Evolutionary conservation across 2,888 invertebrate genomes (phyloP), one percentile per base, ranked within the genome.

Genomic region (Apamea epomidion): DNA sequence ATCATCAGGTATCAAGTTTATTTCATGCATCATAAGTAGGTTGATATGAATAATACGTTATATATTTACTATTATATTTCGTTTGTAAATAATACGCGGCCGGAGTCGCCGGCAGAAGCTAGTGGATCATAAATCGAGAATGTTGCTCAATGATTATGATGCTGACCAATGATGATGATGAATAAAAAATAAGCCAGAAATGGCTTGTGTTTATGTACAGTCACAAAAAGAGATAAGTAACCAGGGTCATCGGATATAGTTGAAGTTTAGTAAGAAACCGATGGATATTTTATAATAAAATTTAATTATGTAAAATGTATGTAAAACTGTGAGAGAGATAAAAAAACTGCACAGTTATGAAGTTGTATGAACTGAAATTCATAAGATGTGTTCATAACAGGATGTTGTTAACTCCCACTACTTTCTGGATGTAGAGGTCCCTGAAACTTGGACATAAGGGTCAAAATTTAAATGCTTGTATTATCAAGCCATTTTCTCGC

Each of bases 1-100:
- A 62, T 29, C 2, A 21, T 65, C 29, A 58, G 42, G 58, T 78
- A 58, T 69, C 54, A 48, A 37, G 62, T 80, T 80, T 54, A 21
- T 51, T 71, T 64, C 1, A 65, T 48, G 48, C 10, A 29, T 64
- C 25, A 48, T 32, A 62, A 42, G 32, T 78, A 67, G 14, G 32
- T 78, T 32, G 10, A 29, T 64, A 67, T n/a, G 25, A 78, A 62
- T 54, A 45, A 54, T n/a, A 58, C 14, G 67, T 37, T 0, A 65
- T 8, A 32, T 29, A n/a, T 67, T 65, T 67, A n/a, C 37, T n/a
- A n/a, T n/a, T n/a, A n/a, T 3, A 29, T 29, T 42, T 42, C 1
- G 42, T 42, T 18, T 45, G 5, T 37, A 45, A 76, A 25, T 18
- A 12, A 7, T 42, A 58, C 58, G 25, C 58, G 8, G 3, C 25